phyloP scores from a whole-genome alignment of 2,113 vertebrate genomes.

The Willisornis vidua region DNA sequence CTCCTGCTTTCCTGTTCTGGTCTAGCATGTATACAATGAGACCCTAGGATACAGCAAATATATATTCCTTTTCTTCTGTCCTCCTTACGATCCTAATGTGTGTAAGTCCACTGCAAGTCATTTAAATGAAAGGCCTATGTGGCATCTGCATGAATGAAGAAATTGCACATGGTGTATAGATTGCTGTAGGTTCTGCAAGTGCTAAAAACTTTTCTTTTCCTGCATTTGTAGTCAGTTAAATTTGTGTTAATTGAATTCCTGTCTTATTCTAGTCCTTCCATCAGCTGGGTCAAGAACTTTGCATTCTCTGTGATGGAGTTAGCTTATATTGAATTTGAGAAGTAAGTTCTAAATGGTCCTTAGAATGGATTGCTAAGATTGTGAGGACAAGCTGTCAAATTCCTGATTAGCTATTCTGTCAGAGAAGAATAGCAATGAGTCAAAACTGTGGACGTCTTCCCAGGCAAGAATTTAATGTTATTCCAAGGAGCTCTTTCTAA shows the following conservation, averaged over 20 bases:
- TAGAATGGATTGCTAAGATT: neutral
- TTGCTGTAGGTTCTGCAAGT: neutral
- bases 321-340: neutral
- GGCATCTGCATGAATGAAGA: neutral
- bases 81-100: neutral
- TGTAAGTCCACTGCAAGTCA: neutral
- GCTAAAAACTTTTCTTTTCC: neutral
- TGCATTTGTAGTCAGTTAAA: neutral
- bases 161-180: neutral
- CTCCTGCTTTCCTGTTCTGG: neutral
- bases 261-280: neutral
- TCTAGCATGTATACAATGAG: neutral
- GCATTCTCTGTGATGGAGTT: neutral
- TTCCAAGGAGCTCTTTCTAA: neutral
- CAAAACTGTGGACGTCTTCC: neutral
- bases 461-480: neutral
- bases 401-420: conserved; percentile 24
- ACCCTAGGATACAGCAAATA: neutral
- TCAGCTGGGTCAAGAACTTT: conserved; percentile 7
- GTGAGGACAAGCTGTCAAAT: conserved; percentile 28
- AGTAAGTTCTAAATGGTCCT: neutral
- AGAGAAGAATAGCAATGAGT: conserved; percentile 3
- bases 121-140: neutral
- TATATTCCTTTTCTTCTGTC: neutral
- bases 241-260: neutral